Evolutionary conservation across 1,140 invertebrate genomes (phyloP), one percentile per base, ranked within the genome.

Genomic region (Muscidifurax raptorellus): DNA sequence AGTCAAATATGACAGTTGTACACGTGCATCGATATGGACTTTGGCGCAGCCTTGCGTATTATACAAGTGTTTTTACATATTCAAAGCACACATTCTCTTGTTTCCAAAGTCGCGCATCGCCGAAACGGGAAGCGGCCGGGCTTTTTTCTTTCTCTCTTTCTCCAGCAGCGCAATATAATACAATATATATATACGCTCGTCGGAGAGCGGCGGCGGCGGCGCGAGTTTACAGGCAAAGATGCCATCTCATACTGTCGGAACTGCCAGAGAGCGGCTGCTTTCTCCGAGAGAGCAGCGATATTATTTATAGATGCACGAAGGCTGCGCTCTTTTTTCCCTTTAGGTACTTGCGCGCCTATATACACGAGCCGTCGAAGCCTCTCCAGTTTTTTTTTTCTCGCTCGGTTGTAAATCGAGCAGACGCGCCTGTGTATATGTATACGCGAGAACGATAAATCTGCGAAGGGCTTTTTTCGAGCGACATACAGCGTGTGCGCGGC

Each of bases 281-380:
- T 83, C 81, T 76, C 81, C 71, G 6, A 9, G 67, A 69, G 32
- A 25, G 36, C 25, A 25, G 36, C 25, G 81, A 76, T 83, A 83
- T 83, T 83, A 83, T 83, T 83, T 83, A 83, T 83, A 83, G 81
- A 76, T 83, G 52, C 72, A 83, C 74, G 74, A 81, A 81, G 79
- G 67, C 44, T 75, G 25, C 59, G 52, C 25, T 66, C 9, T 83
- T 77, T 76, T 83, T 77, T 64, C 52, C 28, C 25, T 75, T 25
- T 75, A 25, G 6, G 40, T 72, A 18, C 27, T 28, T 30, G 9
- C 25, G 7, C 66, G 64, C 25, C 22, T 12, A 40, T 40, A 69
- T 27, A 69, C 28, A 69, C 66, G 52, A 59, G 52, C 18, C 52
- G 52, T 13, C 15, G 13, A 15, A 59, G 47, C 7, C 36, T 47